These are phyloP conservation scores for Elachura formosa DNA, from an alignment of 2,113 vertebrate genomes.

Conservation along the genomic window DNA sequence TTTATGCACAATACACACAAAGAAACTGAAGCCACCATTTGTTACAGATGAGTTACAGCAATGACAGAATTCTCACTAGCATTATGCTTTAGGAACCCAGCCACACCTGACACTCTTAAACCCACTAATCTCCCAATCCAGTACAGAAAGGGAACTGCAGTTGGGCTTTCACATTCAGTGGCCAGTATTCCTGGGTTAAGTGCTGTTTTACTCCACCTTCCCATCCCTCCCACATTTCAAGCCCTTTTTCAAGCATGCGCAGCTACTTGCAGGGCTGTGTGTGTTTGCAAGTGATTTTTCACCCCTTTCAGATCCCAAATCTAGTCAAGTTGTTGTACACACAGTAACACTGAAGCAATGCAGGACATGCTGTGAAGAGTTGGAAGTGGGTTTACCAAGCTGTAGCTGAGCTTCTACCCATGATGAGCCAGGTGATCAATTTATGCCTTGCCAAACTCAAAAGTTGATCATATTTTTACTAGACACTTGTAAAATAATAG, in stretches of 20 bases:
- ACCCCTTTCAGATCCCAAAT: neutral
- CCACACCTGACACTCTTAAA: neutral
- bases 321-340: neutral
- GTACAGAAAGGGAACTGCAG: neutral
- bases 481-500: neutral
- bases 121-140: neutral
- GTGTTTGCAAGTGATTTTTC: neutral
- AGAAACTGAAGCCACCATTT: neutral
- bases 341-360: neutral
- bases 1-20: neutral
- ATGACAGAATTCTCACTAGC: neutral
- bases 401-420: neutral
- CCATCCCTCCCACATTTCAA: neutral
- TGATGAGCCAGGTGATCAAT: neutral
- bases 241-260: neutral
- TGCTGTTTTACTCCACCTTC: neutral
- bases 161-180: neutral
- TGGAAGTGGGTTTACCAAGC: neutral
- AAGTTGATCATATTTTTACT: neutral
- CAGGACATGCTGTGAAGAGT: neutral
- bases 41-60: neutral
- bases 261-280: neutral
- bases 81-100: neutral
- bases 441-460: neutral
- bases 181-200: neutral